Evolutionary conservation across 1,140 invertebrate genomes (phyloP), one percentile per base, ranked within the genome.

Genomic region (Hyles euphorbiae): DNA sequence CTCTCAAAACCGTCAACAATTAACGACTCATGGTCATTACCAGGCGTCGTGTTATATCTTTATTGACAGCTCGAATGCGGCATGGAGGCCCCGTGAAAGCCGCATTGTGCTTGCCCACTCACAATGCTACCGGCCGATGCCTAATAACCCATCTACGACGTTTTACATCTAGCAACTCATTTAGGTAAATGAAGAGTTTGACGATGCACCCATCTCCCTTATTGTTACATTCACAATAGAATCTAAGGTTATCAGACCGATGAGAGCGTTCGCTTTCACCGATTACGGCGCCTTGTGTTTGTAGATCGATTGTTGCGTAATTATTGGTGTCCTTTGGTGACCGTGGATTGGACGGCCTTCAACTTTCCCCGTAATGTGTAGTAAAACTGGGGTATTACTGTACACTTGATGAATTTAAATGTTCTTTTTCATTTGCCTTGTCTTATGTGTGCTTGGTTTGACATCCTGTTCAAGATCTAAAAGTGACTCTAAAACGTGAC

Each of bases 261-360:
- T 82, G 81, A 77, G 69, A 72, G 67, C 72, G 67, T 77, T 73
- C 75, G 74, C 83, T 86, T 84, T 86, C 83, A 80, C 81, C 76
- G 45, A 81, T 81, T 81, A 83, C 62, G 51, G 68, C 34, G 56
- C 53, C 65, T 71, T 67, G 65, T 74, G 67, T 45, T 63, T 68
- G 64, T 62, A 62, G 56, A 60, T 68, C 55, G 53, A 60, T 65
- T 55, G 60, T 72, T 76, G 72, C 61, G 64, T 71, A 71, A 71
- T 55, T 10, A 34, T 40, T 40, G 36, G 8, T 40, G 36, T 40
- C 36, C 36, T 40, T 40, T 40, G 22, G 22, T 22, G 36, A 40
- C 36, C 36, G 4, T 40, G 36, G 36, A 8, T 40, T 40, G 36
- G 36, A 8, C 8, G 36, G 8, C 53, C 33, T 49, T 61, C 55